Percentiles rank a stretch among this genome's conserved stretches.
Evolutionary conservation across 2,888 invertebrate species (phyloP).

Genomic region (Nycteola revayana): DNA sequence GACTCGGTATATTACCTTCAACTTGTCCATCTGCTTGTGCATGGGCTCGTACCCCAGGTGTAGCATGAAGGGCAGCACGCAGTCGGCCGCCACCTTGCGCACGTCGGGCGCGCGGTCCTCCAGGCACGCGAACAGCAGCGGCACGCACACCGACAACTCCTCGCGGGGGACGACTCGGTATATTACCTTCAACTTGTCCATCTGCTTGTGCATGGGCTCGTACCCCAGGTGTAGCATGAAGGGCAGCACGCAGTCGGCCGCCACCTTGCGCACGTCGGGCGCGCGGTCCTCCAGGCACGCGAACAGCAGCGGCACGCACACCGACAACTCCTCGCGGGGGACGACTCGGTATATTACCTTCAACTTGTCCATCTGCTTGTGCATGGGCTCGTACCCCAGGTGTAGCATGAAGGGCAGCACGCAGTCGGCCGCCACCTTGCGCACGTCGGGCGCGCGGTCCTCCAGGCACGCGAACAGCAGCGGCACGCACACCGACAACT

Average conservation of each 20-base stretch:
- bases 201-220: slow-evolving; percentile 87
- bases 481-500: slow-evolving; percentile 89
- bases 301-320: slow-evolving; percentile 90
- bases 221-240: slow-evolving; percentile 96
- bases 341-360: no score
- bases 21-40: slow-evolving; percentile 88
- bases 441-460: slow-evolving; percentile 94
- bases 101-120: slow-evolving; percentile 97
- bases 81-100: slow-evolving; percentile 93
- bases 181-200: slow-evolving; percentile 90
- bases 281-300: slow-evolving; percentile 94
- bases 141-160: slow-evolving; percentile 89
- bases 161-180: no score
- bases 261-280: slow-evolving; percentile 94
- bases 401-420: slow-evolving; percentile 96
- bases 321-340: slow-evolving; percentile 85
- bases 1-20: no score
- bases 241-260: slow-evolving; percentile 94
- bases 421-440: slow-evolving; percentile 94
- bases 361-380: slow-evolving; percentile 88
- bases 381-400: slow-evolving; percentile 91
- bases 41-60: slow-evolving; percentile 93
- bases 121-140: slow-evolving; percentile 89
- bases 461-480: slow-evolving; percentile 91
- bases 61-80: slow-evolving; percentile 95